A percentile compares a stretch with the other conserved stretches of the same genome.
phyloP scores from a whole-genome alignment of 2,113 vertebrate genomes.

The Cyprinus carpio region DNA sequence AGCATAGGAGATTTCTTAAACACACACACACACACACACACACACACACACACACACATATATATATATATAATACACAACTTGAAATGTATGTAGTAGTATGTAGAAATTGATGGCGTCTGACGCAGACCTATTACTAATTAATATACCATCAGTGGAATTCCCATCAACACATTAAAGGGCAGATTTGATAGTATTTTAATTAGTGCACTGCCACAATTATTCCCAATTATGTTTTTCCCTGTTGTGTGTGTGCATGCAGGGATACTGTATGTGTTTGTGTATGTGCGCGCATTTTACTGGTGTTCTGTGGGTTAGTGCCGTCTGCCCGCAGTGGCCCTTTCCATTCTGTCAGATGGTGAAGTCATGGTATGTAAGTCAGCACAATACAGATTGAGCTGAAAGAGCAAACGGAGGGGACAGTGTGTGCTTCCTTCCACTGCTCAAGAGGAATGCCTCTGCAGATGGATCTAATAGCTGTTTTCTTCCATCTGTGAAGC shows the following conservation, averaged over 20 bases:
- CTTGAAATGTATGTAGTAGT: background rate
- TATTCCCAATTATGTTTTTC: slow-evolving; percentile 30
- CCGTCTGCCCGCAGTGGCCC: slow-evolving; percentile 69
- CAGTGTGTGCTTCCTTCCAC: slow-evolving; percentile 63
- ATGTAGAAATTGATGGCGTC: background rate
- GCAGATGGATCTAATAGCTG: slow-evolving; percentile 66
- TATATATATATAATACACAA: background rate
- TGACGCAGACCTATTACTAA: slow-evolving; percentile 46
- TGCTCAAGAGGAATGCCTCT: slow-evolving; percentile 51
- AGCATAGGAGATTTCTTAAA: too few relatives aligned
- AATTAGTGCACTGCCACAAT: slow-evolving; percentile 5
- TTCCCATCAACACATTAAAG: slow-evolving; percentile 63
- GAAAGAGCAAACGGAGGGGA: slow-evolving; percentile 49
- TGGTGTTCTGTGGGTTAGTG: slow-evolving; percentile 66
- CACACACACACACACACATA: too few relatives aligned
- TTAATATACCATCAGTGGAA: slow-evolving; percentile 74
- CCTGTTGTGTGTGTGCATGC: background rate
- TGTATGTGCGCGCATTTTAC: slow-evolving; percentile 59
- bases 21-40: too few relatives aligned
- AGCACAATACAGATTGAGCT: slow-evolving; percentile 63
- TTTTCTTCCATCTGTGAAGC: slow-evolving; percentile 48
- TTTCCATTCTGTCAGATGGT: slow-evolving; percentile 77
- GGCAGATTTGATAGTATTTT: slow-evolving; percentile 66
- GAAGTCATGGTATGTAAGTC: slow-evolving; percentile 69
- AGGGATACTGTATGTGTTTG: slow-evolving; percentile 10